These are phyloP conservation scores for Poeciliopsis infans DNA, from an alignment of 2,797 vertebrate species.

Conservation along the genomic window DNA sequence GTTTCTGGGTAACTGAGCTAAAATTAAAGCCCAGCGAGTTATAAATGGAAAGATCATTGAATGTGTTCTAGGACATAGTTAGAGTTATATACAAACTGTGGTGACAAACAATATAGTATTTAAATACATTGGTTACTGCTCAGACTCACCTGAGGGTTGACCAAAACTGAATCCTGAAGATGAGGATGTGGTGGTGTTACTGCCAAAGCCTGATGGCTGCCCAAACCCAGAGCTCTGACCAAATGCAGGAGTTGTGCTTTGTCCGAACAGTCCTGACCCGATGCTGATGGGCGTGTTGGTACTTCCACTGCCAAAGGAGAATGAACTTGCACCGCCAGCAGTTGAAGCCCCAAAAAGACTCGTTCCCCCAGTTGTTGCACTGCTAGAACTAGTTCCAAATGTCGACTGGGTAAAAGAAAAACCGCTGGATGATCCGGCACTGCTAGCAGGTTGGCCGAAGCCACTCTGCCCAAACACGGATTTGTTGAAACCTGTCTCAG, in stretches of 20 bases:
- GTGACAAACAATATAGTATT: background rate
- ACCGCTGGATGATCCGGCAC: slow-evolving; percentile 54
- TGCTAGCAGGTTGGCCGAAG: slow-evolving; percentile 83
- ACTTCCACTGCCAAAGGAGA: slow-evolving; percentile 84
- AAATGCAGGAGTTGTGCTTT: slow-evolving; percentile 82
- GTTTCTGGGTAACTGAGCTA: background rate
- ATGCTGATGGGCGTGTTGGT: slow-evolving; percentile 72
- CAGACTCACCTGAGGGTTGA: slow-evolving; percentile 87
- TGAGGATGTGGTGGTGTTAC: slow-evolving; percentile 85
- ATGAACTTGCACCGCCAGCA: slow-evolving; percentile 80
- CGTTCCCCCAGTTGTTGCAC: slow-evolving; percentile 58
- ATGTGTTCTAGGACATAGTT: background rate
- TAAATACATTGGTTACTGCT: background rate
- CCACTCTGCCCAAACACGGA: slow-evolving; percentile 82
- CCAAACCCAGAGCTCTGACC: slow-evolving; percentile 89
- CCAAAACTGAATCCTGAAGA: slow-evolving; percentile 91
- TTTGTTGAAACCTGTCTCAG: slow-evolving; percentile 75
- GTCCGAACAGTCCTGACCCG: slow-evolving; percentile 83
- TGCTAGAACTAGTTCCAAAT: slow-evolving; percentile 64
- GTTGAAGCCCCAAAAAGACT: slow-evolving; percentile 82
- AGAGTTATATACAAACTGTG: background rate
- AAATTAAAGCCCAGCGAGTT: slow-evolving; percentile 7
- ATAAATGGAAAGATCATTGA: background rate
- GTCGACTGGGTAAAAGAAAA: slow-evolving; percentile 84
- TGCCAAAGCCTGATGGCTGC: slow-evolving; percentile 86